These are phyloP conservation scores for Morpho helenor DNA, from an alignment of 2,888 invertebrate species.

Conservation along the genomic window DNA sequence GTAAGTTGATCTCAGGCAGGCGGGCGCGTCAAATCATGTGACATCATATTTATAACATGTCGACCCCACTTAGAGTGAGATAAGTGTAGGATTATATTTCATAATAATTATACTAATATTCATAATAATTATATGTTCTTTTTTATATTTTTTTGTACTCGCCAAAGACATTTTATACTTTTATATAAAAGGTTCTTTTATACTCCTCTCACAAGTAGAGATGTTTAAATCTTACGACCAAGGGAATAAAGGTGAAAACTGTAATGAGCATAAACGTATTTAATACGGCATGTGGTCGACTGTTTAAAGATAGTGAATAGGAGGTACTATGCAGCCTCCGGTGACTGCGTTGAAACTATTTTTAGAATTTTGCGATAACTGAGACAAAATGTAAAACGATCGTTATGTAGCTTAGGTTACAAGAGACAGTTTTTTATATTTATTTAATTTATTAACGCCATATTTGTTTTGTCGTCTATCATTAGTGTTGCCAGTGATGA, in stretches of 20 bases:
- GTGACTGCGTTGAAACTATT: slow-evolving; percentile 22
- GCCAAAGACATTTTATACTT: slow-evolving; percentile 5
- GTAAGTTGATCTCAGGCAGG: too few species aligned
- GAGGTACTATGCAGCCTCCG: slow-evolving; percentile 21
- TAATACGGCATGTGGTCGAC: slow-evolving; percentile 11
- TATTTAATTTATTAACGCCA: not conserved
- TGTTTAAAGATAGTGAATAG: slow-evolving; percentile 26
- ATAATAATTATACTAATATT: too few species aligned
- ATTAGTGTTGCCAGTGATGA: too few species aligned
- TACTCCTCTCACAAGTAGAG: slow-evolving; percentile 7
- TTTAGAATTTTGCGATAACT: slow-evolving; percentile 21
- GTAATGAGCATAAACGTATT: slow-evolving; percentile 2
- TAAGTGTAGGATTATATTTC: too few species aligned
- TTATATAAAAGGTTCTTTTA: slow-evolving; percentile 12
- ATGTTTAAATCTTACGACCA: slow-evolving; percentile 16
- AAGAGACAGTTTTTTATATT: slow-evolving; percentile 12
- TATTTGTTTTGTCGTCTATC: too few species aligned
- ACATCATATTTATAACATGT: too few species aligned
- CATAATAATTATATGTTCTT: too few species aligned
- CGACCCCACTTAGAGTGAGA: too few species aligned
- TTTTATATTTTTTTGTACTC: not conserved
- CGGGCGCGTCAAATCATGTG: too few species aligned
- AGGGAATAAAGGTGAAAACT: slow-evolving; percentile 20
- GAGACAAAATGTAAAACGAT: slow-evolving; percentile 22
- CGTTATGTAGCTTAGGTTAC: slow-evolving; percentile 18